phyloP scores from a whole-genome alignment of 2,797 vertebrate species.

The Gastrophryne carolinensis region DNA sequence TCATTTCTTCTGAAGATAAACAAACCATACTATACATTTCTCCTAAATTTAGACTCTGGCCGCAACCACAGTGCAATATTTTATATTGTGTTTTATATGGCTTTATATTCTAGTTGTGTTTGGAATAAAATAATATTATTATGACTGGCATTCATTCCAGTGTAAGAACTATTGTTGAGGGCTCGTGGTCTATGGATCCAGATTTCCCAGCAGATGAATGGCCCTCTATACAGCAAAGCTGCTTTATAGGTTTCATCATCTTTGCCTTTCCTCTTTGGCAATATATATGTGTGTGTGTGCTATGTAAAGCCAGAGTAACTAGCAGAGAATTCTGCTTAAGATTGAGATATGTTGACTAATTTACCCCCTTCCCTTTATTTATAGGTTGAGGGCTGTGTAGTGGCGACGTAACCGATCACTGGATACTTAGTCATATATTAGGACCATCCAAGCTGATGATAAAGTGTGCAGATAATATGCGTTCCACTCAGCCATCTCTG shows the following conservation, averaged over 20 bases:
- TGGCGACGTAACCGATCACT: not conserved
- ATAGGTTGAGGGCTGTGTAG: not conserved
- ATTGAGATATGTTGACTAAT: not conserved
- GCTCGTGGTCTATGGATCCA: not conserved
- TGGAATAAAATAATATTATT: not conserved
- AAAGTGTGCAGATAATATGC: not conserved
- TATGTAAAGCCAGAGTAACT: not conserved
- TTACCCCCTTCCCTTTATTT: not conserved
- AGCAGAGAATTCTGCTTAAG: constrained; percentile 5
- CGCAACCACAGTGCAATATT: too few species aligned
- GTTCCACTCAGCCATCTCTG: not conserved
- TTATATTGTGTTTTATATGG: not conserved
- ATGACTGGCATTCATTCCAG: not conserved
- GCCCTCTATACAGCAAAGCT: not conserved
- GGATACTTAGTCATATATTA: not conserved
- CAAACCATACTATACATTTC: too few species aligned
- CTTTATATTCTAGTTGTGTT: not conserved
- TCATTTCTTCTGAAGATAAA: too few species aligned
- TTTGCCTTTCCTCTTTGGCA: not conserved
- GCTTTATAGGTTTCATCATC: not conserved
- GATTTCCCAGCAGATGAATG: not conserved
- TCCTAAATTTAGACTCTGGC: too few species aligned
- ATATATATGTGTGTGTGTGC: not conserved
- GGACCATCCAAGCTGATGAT: not conserved
- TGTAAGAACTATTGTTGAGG: not conserved